A percentile compares a stretch with the other conserved stretches of the same genome.
Conservation (phyloP, 1,140 invertebrate species). For the Carcinoscorpius rotundicauda region DNA sequence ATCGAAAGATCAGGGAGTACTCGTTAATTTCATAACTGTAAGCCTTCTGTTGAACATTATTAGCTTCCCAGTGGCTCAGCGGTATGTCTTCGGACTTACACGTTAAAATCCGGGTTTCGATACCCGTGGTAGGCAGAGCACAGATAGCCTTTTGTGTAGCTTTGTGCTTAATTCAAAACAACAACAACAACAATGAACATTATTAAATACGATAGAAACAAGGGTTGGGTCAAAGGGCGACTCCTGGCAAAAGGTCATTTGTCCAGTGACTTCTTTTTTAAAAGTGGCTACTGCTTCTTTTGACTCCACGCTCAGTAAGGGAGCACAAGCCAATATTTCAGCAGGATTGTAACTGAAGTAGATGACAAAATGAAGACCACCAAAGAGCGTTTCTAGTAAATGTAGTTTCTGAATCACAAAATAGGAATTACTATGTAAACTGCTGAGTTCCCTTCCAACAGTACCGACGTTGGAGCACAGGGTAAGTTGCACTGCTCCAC, state of each 20-base stretch:
- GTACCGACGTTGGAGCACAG: slow-evolving; percentile 12
- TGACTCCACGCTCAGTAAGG: slow-evolving; percentile 42
- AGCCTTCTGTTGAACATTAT: slow-evolving; percentile 37
- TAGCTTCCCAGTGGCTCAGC: too few relatives aligned
- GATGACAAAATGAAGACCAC: slow-evolving; percentile 67
- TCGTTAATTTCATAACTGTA: slow-evolving; percentile 41
- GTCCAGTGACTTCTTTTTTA: slow-evolving; percentile 64
- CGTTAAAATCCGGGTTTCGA: too few relatives aligned
- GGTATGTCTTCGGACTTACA: too few relatives aligned
- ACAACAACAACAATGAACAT: too few relatives aligned
- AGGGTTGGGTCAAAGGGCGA: slow-evolving; percentile 73
- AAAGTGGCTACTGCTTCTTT: slow-evolving; percentile 48
- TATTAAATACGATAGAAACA: slow-evolving; percentile 54
- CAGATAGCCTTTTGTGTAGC: too few relatives aligned
- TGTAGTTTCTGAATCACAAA: slow-evolving; percentile 5
- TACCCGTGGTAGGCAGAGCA: too few relatives aligned
- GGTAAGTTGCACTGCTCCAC: slow-evolving; percentile 7
- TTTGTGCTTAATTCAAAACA: too few relatives aligned
- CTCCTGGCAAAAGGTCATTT: slow-evolving; percentile 62
- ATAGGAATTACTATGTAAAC: slow-evolving; percentile 19
- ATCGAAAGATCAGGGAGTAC: slow-evolving; percentile 34
- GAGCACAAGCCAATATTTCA: slow-evolving; percentile 67
- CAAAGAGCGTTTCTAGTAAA: slow-evolving; percentile 39
- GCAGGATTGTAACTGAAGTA: slow-evolving; percentile 64
- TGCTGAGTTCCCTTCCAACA: slow-evolving; percentile 18